Conservation (phyloP, 2,888 invertebrate species). For the Chymomyza amoena region DNA sequence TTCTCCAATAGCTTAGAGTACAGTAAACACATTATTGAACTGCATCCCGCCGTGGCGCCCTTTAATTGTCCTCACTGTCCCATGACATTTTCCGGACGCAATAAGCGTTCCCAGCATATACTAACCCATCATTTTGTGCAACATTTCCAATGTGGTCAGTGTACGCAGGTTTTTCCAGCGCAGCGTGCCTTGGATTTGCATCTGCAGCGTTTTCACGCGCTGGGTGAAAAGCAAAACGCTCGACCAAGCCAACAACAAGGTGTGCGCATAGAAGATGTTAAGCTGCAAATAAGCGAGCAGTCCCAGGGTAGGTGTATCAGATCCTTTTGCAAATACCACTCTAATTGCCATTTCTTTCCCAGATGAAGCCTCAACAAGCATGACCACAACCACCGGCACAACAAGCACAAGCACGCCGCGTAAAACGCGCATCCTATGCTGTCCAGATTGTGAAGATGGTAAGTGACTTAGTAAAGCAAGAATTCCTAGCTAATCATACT, state of each 20-base stretch:
- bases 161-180: constrained; percentile 68
- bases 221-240: background rate
- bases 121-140: constrained; percentile 62
- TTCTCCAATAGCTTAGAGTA: constrained; percentile 72
- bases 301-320: constrained; percentile 23
- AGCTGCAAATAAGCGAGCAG: constrained; percentile 53
- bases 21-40: constrained; percentile 73
- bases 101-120: constrained; percentile 70
- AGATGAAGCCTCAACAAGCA: background rate
- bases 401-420: constrained; percentile 33
- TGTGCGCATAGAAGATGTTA: constrained; percentile 66
- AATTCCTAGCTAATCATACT: background rate
- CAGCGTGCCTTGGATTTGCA: constrained; percentile 72
- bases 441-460: constrained; percentile 75
- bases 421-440: constrained; percentile 67
- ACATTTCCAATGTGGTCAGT: constrained; percentile 74
- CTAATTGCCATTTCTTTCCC: background rate
- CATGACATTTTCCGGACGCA: constrained; percentile 60
- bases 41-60: constrained; percentile 70
- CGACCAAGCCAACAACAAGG: constrained; percentile 17
- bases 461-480: constrained; percentile 37
- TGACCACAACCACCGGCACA: constrained; percentile 5
- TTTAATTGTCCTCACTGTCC: constrained; percentile 74
- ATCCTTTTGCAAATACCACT: background rate
- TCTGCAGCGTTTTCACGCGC: constrained; percentile 70